Base-by-base conservation (phyloP, 2,113 vertebrate genomes). In the Siniperca chuatsi region DNA sequence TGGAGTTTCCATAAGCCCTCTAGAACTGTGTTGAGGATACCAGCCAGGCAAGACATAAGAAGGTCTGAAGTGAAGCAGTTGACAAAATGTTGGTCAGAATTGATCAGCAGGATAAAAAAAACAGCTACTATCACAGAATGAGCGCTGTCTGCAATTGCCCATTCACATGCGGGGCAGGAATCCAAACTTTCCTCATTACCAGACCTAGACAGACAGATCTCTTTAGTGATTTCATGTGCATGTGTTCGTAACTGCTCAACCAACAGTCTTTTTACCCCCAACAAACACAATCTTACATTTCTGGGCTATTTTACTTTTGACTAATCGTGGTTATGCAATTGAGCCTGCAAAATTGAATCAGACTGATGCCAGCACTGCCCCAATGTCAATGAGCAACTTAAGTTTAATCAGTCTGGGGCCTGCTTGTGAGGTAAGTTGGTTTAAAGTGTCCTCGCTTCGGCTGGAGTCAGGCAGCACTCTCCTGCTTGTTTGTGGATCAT, bases 291-390 rank as follows among this genome's bases (percentile, higher is more conserved):
- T 78, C 65, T 29, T 82, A 62, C 48, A 58, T 82, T 62, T 50
- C 62, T 6, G 18, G 48, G 74, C 37, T 29, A 16, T 50, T 65
- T 65, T 35, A 20, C 23, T 77, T 64, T 50, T 40, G 48, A 13
- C 54, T 81, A 87, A 88, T 86, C 89, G 52, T 23, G 0, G 42
- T 92, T 93, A 92, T 78, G 65, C 74, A 93, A 91, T 0, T 6
- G 6, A 33, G 35, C 48, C 25, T n/a, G 69, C n/a, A 62, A 67
- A 67, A 67, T 6, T 25, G n/a, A 42, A 21, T 66, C 25, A 21
- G 33, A 64, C 16, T 37, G 33, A 64, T 60, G 73, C 72, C 66
- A 86, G 50, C 33, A 20, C 25, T 72, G 58, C 55, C 13, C 62
- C 0, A 42, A 58, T 29, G 70, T 77, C 68, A 68, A 74, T 64